These are phyloP conservation scores for Leptocoma aspasia DNA, from an alignment of 2,113 vertebrate species.

Conservation along the genomic window DNA sequence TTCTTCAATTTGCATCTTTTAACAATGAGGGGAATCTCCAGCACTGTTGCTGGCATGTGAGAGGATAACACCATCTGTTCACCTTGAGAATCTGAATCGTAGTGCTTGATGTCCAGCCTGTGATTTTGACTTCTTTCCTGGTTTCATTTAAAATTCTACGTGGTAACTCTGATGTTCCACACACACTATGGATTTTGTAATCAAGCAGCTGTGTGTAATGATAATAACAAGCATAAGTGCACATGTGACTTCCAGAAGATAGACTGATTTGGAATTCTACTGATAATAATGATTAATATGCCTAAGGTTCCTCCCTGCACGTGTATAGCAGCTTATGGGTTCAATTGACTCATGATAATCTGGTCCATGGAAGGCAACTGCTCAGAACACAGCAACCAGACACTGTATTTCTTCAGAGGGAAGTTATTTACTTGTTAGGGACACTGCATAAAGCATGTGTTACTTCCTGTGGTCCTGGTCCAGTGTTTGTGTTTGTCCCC, in stretches of 20 bases:
- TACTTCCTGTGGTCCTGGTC: not conserved
- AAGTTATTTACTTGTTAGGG: not conserved
- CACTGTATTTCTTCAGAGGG: not conserved
- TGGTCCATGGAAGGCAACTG: not conserved
- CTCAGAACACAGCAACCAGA: not conserved
- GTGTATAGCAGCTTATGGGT: not conserved
- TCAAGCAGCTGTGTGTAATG: not conserved
- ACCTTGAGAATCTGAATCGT: not conserved
- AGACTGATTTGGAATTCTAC: not conserved
- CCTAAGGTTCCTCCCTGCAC: not conserved
- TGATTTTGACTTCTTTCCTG: not conserved
- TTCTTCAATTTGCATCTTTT: slow-evolving; percentile 10
- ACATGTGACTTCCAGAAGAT: not conserved
- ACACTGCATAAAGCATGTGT: not conserved
- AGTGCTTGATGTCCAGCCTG: not conserved
- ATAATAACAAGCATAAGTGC: not conserved
- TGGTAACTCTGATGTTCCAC: not conserved
- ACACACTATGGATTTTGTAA: not conserved
- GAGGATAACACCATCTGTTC: not conserved
- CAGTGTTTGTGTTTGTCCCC: not conserved
- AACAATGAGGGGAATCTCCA: not conserved
- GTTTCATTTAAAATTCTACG: not conserved
- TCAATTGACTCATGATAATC: not conserved
- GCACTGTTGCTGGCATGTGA: not conserved
- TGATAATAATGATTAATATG: not conserved